Evolutionary conservation across 2,797 vertebrate species (phyloP), one percentile per base, ranked within the genome.

Genomic region (Phrynocephalus forsythii): DNA sequence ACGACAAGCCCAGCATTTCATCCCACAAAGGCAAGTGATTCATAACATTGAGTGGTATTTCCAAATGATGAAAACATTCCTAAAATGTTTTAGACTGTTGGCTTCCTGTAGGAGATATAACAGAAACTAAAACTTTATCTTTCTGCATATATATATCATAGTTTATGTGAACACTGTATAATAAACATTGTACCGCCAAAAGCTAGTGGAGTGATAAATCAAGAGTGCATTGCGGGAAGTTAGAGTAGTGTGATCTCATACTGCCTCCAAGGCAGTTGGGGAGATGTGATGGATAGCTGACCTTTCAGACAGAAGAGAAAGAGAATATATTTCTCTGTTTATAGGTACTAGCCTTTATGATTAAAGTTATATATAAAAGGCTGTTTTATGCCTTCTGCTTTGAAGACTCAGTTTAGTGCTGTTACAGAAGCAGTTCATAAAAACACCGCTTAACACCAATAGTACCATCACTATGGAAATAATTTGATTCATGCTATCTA

Each of bases 331-430:
- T 88, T 87, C 88, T 87, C 50, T 82, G 88, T 13, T 92, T 76
- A 87, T 7, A 67, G 80, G 24, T 83, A 75, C 16, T 4, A 83
- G 82, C 60, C 24, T 82, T 91, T 88, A 13, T 84, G 89, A 89
- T 89, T 90, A 86, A 87, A 89, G 3, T 79, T 89, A 83, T 81
- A 63, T 88, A 92, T 75, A 75, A 63, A 88, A 56, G 52, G n/a
- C 66, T 91, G 82, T 33, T 78, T 20, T 1, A 2, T 0, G 8
- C 24, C 6, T 24, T 67, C 85, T 2, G 1, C 52, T 95, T 84
- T 78, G 85, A 86, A 86, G 87, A 83, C 7, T 87, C 88, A 82
- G 85, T 86, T 92, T 82, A 84, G 71, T 84, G 80, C 38, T 75
- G 50, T 67, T 85, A 79, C 67, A 82, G 81, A 82, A 68, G 15